These are phyloP conservation scores for Monopis laevigella DNA, from an alignment of 2,888 invertebrate species.

Conservation along the genomic window DNA sequence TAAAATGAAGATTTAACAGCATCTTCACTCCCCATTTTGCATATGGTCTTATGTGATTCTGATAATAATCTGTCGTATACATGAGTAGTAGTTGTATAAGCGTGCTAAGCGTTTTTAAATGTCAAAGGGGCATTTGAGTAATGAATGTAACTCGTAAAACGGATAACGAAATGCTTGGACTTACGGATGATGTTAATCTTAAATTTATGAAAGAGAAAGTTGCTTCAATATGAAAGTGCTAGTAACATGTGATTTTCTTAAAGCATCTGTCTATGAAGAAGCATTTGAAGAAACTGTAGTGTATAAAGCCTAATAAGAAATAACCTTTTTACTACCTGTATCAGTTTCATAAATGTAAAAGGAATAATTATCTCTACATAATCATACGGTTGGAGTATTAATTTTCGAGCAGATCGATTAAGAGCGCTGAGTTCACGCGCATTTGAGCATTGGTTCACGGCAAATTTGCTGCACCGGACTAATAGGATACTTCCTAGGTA, in stretches of 20 bases:
- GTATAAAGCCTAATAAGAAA: too few species aligned
- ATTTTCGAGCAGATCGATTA: constrained; percentile 11
- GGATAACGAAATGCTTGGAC: neutral
- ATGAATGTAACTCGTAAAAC: constrained; percentile 21
- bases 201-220: constrained; percentile 34
- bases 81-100: constrained; percentile 6
- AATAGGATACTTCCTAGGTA: constrained; percentile 10
- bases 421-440: constrained; percentile 9
- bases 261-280: constrained; percentile 5
- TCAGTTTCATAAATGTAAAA: too few species aligned
- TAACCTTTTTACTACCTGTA: too few species aligned
- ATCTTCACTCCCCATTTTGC: constrained; percentile 24
- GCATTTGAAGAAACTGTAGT: neutral
- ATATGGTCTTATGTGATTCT: constrained; percentile 27
- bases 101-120: constrained; percentile 27
- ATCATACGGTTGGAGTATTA: neutral
- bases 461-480: constrained; percentile 8
- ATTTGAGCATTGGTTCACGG: constrained; percentile 9
- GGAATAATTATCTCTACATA: constrained; percentile 7
- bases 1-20: constrained; percentile 28
- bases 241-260: too few species aligned
- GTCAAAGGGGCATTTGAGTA: constrained; percentile 30
- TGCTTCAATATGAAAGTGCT: too few species aligned
- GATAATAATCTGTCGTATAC: constrained; percentile 29
- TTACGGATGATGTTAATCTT: constrained; percentile 22